Evolutionary conservation across 2,113 vertebrate species (phyloP).

Genomic region (Amazona vittata): DNA sequence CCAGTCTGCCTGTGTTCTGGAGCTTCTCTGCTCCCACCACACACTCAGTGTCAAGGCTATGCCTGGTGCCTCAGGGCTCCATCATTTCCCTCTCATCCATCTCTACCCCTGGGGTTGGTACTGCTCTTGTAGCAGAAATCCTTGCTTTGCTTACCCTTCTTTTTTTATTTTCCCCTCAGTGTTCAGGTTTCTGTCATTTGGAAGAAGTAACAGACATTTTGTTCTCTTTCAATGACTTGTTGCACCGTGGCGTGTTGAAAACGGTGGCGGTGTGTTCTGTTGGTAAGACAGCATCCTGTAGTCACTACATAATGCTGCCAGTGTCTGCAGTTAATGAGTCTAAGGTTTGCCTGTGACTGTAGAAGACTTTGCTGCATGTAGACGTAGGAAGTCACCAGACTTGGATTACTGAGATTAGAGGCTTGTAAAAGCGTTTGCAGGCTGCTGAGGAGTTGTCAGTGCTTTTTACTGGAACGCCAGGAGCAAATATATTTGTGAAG

Average conservation of each 20-base stretch:
- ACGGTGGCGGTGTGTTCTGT: neutral
- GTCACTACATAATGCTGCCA: neutral
- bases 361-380: neutral
- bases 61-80: neutral
- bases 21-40: neutral
- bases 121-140: neutral
- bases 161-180: neutral
- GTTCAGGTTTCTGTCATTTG: neutral
- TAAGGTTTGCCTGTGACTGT: neutral
- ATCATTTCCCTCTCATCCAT: accelerated
- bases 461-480: neutral
- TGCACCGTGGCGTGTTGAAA: accelerated
- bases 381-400: neutral
- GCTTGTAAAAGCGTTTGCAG: neutral
- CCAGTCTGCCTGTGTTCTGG: neutral
- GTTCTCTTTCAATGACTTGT: neutral
- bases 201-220: neutral
- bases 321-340: neutral
- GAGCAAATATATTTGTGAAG: neutral
- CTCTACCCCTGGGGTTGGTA: neutral
- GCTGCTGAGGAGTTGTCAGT: neutral
- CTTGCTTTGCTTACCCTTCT: neutral
- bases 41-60: neutral
- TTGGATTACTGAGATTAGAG: neutral
- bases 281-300: neutral